Evolutionary conservation across 1,140 invertebrate species (phyloP), one percentile per base, ranked within the genome.

Genomic region (Drosophila truncata): DNA sequence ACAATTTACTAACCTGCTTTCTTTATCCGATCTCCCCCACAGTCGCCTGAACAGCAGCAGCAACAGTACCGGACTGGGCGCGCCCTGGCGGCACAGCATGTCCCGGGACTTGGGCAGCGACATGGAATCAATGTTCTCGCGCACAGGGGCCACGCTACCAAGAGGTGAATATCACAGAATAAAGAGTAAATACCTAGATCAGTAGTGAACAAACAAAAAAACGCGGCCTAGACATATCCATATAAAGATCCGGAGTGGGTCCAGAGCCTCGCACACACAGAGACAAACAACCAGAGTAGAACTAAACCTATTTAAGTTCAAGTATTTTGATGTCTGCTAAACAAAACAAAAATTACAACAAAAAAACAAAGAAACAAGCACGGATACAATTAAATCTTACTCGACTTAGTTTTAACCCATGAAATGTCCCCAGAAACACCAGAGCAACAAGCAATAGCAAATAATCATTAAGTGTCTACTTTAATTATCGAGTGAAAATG

Each of bases 51-150:
- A 93, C 60, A 93, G 79, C 62, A 86, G 70, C 74, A 81, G 64
- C 74, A 83, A 80, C 44, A 81, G 58, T 73, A 77, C 61, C 55
- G 87, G 82, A 20, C 57, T 86, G 7, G 93, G 76, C 72, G 93
- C 85, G 14, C 94, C 94, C 9, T 95, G 95, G 95, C 92, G 95
- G 65, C 93, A 94, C 64, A 95, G 95, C 83, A 93, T 94, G 67
- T 94, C 94, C 54, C 93, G 94, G 63, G 94, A 95, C 67, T 72
- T 94, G 60, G 93, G 93, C 18, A 93, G 93, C 57, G 94, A 94
- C 69, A 94, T 94, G 79, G 94, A 95, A 57, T 94, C 93, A 52
- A 94, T 94, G 80, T 94, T 94, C 80, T 94, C 93, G 63, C 91
- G 93, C 62, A 92, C 93, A 11, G 93, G 93, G 77, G 94, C 95